Conservation (phyloP, 92 coral and sea anemone species). For the Umimayanthus kanabou region DNA sequence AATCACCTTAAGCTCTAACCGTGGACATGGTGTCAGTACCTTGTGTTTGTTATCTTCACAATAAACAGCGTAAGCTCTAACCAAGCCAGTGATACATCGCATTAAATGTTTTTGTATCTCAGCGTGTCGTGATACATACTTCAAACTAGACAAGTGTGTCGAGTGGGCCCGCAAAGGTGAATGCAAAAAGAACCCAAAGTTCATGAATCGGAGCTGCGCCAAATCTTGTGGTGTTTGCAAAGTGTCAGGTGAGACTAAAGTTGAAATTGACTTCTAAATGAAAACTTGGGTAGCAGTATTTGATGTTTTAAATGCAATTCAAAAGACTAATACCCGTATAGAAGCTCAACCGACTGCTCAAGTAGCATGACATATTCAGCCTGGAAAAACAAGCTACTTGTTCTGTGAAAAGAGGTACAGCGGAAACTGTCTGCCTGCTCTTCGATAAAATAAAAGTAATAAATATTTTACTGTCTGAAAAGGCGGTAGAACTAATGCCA, state of each 20-base stretch:
- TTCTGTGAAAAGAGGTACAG: no score
- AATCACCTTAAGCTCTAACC: no score
- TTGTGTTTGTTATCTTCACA: not conserved
- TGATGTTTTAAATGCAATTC: not conserved
- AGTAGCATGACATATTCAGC: no score
- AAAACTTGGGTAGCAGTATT: not conserved
- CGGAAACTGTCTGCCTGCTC: no score
- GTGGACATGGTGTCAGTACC: not conserved
- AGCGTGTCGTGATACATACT: conserved; percentile 32
- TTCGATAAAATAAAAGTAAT: no score
- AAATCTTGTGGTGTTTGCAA: conserved; percentile 27
- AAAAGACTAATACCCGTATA: not conserved
- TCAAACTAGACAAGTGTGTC: conserved; percentile 2
- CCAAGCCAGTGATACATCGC: not conserved
- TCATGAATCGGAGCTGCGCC: conserved; percentile 1
- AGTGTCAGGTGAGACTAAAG: not conserved
- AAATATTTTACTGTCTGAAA: no score
- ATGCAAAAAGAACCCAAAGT: conserved; percentile 9
- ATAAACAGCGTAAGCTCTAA: not conserved
- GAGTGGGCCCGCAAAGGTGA: conserved; percentile 16
- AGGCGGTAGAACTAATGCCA: no score
- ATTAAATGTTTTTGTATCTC: not conserved
- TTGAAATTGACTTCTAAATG: not conserved
- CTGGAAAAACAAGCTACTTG: no score
- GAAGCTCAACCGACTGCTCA: no score